phyloP scores from a whole-genome alignment of 2,113 vertebrate species.

The Marmota flaviventris region DNA sequence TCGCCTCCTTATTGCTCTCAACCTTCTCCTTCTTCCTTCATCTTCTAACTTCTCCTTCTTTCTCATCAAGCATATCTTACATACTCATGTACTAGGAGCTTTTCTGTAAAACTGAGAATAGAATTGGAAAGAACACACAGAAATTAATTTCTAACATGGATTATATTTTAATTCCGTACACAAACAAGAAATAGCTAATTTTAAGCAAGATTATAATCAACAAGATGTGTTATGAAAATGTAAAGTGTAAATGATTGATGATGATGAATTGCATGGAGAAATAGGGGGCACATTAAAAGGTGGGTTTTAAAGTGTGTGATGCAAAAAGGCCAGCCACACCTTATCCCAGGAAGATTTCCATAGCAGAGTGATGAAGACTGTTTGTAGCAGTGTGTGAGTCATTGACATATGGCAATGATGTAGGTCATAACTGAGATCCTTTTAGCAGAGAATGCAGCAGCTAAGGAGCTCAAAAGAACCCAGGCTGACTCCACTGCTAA shows the following conservation, averaged over 20 bases:
- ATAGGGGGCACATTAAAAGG: neutral
- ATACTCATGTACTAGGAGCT: neutral
- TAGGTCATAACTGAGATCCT: fast-evolving
- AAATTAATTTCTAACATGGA: neutral
- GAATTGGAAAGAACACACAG: neutral
- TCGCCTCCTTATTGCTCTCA: neutral
- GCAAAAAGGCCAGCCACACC: neutral
- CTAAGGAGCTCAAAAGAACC: neutral
- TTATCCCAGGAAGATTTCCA: neutral
- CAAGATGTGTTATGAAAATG: neutral
- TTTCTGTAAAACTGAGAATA: neutral
- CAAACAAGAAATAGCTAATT: neutral
- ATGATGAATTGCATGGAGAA: neutral
- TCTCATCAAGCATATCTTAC: neutral
- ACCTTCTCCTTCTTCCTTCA: neutral
- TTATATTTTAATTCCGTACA: neutral
- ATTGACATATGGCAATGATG: neutral
- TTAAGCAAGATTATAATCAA: neutral
- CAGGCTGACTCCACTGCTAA: neutral
- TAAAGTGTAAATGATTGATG: neutral
- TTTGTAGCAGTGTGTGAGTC: neutral
- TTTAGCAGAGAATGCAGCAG: neutral
- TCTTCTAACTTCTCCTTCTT: neutral
- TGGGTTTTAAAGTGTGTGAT: neutral
- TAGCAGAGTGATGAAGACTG: neutral